Percentiles rank a stretch among this genome's conserved stretches.
These are phyloP conservation scores for Ptiloglossa arizonensis DNA, from an alignment of 1,140 invertebrate genomes.

Conservation along the genomic window DNA sequence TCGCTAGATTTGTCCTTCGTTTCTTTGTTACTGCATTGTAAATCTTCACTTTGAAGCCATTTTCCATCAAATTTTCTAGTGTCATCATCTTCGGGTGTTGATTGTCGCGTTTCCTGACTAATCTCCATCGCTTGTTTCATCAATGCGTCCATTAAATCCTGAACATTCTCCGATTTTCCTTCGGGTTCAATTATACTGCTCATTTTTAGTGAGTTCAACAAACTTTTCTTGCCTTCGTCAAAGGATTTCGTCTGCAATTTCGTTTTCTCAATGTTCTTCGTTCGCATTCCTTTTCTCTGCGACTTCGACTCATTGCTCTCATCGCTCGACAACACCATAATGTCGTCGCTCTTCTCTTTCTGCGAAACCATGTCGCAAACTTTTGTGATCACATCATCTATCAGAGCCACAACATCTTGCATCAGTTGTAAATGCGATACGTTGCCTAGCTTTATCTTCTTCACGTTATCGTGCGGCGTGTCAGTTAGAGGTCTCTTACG, in stretches of 20 bases:
- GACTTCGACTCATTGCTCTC: conserved; percentile 71
- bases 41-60: conserved; percentile 70
- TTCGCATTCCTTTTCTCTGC: conserved; percentile 40
- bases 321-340: conserved; percentile 76
- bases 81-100: conserved; percentile 69
- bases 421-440: conserved; percentile 78
- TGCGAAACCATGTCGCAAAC: conserved; percentile 73
- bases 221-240: conserved; percentile 43
- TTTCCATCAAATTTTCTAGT: conserved; percentile 71
- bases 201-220: not conserved
- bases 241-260: not conserved
- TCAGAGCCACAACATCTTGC: conserved; percentile 79
- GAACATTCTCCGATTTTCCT: conserved; percentile 74
- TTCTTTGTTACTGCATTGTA: conserved; percentile 64
- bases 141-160: conserved; percentile 80
- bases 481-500: conserved; percentile 68
- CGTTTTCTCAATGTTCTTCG: conserved; percentile 35
- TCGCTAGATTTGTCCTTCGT: conserved; percentile 66
- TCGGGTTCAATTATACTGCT: conserved; percentile 14
- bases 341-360: conserved; percentile 65
- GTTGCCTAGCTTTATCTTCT: conserved; percentile 73
- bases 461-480: conserved; percentile 53
- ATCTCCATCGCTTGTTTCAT: conserved; percentile 80
- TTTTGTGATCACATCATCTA: conserved; percentile 78
- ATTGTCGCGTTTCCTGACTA: conserved; percentile 62